Evolutionary conservation across 1,140 invertebrate genomes (phyloP), one percentile per base, ranked within the genome.

Genomic region (Drosophila rhopaloa): DNA sequence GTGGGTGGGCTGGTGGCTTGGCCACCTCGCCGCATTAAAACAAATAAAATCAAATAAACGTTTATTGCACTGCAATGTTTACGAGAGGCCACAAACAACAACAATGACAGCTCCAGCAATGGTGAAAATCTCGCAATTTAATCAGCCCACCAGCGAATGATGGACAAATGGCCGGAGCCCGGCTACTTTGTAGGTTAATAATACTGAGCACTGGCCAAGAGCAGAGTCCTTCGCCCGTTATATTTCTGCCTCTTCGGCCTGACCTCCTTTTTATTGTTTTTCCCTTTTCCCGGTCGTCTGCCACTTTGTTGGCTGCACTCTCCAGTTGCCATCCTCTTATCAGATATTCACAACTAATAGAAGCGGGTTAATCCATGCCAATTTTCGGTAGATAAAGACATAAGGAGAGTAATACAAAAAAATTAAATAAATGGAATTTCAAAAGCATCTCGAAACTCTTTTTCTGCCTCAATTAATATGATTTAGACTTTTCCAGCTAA

Each of bases 11-110:
- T 7, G 29, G 7, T 32, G 29, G 29, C 1, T 8, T 10, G 44
- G 44, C 32, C 29, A 43, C 46, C 43, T 32, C 27, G 44, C 55
- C 76, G 67, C 76, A 79, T 79, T 79, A 60, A 79, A 79, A 79
- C 60, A 79, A 79, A 79, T 79, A 73, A 73, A 79, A 73, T 79
- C 76, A 79, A 79, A 79, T 73, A 72, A 56, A 71, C 48, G 48
- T 66, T 76, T 76, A 71, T 73, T 59, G 65, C 68, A 51, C 27
- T 44, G 61, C 46, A 62, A 40, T 70, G 50, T 70, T 70, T 70
- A 51, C 51, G 40, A 44, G 35, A 40, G 68, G 32, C 32, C 44
- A 14, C 32, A 48, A 43, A 37, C 37, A 37, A 43, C 16, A 55
- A 62, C 50, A 62, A 24, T 29, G 35, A n/a, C 19, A 16, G 35